phyloP scores from a whole-genome alignment of 2,797 vertebrate genomes.

The Platalea minor region DNA sequence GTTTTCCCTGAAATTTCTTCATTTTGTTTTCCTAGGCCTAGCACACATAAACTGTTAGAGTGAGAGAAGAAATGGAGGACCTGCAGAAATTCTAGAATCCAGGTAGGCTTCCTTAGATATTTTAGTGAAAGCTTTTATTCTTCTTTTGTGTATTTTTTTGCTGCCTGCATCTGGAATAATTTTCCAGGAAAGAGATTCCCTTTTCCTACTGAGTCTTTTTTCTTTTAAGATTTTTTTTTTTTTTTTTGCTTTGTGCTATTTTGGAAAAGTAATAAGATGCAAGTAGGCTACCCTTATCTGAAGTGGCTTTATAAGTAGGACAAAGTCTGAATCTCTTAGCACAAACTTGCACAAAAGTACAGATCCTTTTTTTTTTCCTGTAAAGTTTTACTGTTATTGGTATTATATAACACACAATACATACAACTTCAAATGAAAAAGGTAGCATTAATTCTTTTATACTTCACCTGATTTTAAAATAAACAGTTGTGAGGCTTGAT shows the following conservation, averaged over 20 bases:
- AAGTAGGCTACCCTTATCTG: constrained; percentile 62
- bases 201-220: not conserved
- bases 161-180: not conserved
- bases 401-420: constrained; percentile 1
- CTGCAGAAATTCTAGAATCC: not conserved
- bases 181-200: constrained; percentile 34
- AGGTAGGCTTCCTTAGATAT: not conserved
- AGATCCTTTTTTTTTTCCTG: not conserved
- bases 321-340: constrained; percentile 45
- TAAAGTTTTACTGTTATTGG: not conserved
- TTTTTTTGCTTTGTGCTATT: constrained; percentile 22
- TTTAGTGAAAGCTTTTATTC: not conserved
- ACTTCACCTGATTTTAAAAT: not conserved
- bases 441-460: not conserved
- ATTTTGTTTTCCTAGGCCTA: not conserved
- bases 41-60: not conserved
- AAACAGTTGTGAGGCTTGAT: not conserved
- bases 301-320: constrained; percentile 58
- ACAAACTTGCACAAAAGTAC: constrained; percentile 33
- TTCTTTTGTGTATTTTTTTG: not conserved
- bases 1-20: not conserved
- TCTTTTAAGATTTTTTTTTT: not conserved
- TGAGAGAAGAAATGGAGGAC: not conserved
- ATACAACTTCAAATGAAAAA: not conserved
- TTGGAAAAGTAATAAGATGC: constrained; percentile 61